Evolutionary conservation across 2,797 vertebrate genomes (phyloP).

Genomic region (Lateolabrax maculatus): DNA sequence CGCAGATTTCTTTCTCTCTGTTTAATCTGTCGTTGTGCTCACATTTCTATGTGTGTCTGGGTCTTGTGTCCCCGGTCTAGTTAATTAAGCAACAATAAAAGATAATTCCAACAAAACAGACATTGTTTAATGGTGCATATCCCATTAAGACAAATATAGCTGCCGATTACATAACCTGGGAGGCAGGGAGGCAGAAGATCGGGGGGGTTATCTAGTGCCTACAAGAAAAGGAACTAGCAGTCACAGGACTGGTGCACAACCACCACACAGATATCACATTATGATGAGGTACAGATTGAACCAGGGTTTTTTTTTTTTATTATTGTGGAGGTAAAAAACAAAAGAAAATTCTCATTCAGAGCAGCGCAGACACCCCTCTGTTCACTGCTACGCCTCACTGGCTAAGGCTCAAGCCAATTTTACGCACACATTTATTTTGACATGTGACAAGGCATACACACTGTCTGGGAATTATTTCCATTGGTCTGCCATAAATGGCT

Average conservation of each 20-base stretch:
- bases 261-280: constrained; percentile 23
- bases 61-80: constrained; percentile 40
- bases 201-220: constrained; percentile 36
- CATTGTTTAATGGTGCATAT: constrained; percentile 76
- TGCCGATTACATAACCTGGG: constrained; percentile 76
- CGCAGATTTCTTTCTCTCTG: constrained; percentile 25
- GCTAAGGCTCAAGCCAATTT: constrained; percentile 74
- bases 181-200: constrained; percentile 58
- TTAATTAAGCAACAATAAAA: constrained; percentile 73
- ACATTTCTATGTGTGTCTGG: constrained; percentile 28
- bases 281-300: constrained; percentile 53
- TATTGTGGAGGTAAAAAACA: constrained; percentile 14
- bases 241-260: constrained; percentile 34
- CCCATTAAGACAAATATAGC: constrained; percentile 80
- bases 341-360: constrained; percentile 56
- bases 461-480: constrained; percentile 69
- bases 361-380: constrained; percentile 50
- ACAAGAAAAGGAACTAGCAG: constrained; percentile 57
- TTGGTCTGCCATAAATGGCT: constrained; percentile 62
- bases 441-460: constrained; percentile 75
- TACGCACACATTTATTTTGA: constrained; percentile 80
- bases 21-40: constrained; percentile 22
- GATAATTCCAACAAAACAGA: constrained; percentile 68
- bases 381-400: constrained; percentile 74
- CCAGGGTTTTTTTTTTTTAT: constrained; percentile 5